phyloP scores from a whole-genome alignment of 1,140 invertebrate genomes.

The Tetranychus cinnabarinus region DNA sequence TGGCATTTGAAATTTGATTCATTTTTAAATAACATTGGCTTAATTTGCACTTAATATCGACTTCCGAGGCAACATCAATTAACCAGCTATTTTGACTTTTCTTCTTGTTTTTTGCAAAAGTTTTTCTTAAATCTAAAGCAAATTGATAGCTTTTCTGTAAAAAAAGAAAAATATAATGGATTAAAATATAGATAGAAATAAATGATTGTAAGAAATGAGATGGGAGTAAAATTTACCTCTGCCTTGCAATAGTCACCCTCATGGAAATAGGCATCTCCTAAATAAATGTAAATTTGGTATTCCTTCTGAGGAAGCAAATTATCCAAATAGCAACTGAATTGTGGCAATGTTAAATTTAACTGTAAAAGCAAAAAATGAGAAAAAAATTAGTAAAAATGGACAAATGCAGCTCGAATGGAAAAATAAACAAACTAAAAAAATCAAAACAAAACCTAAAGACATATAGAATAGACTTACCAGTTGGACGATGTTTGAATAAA shows the following conservation, averaged over 20 bases:
- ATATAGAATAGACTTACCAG: neutral
- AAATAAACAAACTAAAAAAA: neutral
- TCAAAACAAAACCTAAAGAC: neutral
- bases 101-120: neutral
- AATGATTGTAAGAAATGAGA: neutral
- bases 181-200: neutral
- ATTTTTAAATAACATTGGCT: conserved; percentile 38
- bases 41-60: conserved; percentile 49
- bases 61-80: conserved; percentile 15
- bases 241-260: neutral
- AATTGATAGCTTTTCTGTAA: neutral
- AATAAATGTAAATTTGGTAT: neutral
- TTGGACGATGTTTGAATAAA: neutral
- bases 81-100: conserved; percentile 3
- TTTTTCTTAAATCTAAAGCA: neutral
- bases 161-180: neutral
- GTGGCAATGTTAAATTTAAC: neutral
- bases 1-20: conserved; percentile 35
- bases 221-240: neutral
- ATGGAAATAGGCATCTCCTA: neutral
- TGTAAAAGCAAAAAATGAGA: neutral
- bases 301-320: neutral
- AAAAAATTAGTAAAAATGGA: neutral
- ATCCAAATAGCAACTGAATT: neutral
- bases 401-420: neutral